Evolutionary conservation across 2,888 invertebrate species (phyloP).

Genomic region (Eucriotettix oculatus): DNA sequence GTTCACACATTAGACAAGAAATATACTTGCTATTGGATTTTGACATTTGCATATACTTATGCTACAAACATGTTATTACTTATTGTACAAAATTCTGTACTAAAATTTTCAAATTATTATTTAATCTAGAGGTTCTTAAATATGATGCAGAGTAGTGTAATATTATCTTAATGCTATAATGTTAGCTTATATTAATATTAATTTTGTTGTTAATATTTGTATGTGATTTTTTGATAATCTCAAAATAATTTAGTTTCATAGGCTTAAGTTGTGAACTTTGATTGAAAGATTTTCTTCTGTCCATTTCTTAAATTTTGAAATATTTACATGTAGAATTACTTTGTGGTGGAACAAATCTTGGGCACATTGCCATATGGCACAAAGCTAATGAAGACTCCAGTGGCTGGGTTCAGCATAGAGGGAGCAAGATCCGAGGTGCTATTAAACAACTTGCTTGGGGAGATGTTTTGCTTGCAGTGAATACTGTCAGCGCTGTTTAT

Average conservation of each 20-base stretch:
- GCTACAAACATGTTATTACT: no score
- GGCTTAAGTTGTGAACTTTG: neutral
- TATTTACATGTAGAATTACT: slow-evolving; percentile 39
- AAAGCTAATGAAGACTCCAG: slow-evolving; percentile 46
- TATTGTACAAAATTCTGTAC: no score
- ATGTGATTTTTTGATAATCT: neutral
- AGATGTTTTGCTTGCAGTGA: slow-evolving; percentile 58
- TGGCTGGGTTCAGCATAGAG: slow-evolving; percentile 65
- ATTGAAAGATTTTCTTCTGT: neutral
- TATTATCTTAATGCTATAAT: no score
- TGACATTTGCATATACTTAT: no score
- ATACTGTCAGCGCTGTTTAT: slow-evolving; percentile 69
- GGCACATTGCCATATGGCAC: slow-evolving; percentile 76
- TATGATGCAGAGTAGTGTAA: no score
- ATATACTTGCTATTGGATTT: no score
- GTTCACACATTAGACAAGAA: no score
- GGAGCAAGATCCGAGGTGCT: slow-evolving; percentile 24
- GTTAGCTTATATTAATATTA: no score
- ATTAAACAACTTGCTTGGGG: slow-evolving; percentile 49
- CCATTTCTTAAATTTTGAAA: neutral
- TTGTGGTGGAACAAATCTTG: slow-evolving; percentile 80
- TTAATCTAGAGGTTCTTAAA: no score
- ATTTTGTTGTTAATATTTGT: neutral
- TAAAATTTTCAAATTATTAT: no score
- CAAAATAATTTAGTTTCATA: neutral